Evolutionary conservation across 2,888 invertebrate species (phyloP).

Genomic region (Athrips mouffetella): DNA sequence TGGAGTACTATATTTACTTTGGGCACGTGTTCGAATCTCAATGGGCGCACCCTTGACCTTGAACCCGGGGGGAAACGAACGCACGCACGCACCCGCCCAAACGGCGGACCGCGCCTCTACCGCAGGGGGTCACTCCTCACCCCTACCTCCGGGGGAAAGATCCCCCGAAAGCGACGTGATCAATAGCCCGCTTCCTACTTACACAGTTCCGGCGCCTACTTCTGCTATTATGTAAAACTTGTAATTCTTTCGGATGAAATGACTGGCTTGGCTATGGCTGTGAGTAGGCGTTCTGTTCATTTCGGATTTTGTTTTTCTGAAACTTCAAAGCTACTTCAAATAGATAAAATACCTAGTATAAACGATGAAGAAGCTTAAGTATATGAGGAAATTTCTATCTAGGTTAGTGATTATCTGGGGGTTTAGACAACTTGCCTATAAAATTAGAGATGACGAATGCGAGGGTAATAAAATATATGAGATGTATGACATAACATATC

Average conservation of each 20-base stretch:
- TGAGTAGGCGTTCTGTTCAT: too few species aligned
- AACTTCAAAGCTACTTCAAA: too few species aligned
- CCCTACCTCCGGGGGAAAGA: slow-evolving; percentile 26
- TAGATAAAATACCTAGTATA: too few species aligned
- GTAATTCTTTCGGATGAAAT: neutral
- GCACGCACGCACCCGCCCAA: slow-evolving; percentile 67
- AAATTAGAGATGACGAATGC: too few species aligned
- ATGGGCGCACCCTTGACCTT: slow-evolving; percentile 73
- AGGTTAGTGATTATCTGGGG: too few species aligned
- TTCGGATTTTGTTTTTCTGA: too few species aligned
- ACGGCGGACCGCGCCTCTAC: slow-evolving; percentile 50
- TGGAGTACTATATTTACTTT: slow-evolving; percentile 76
- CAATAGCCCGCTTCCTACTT: slow-evolving; percentile 57
- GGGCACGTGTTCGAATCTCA: slow-evolving; percentile 72
- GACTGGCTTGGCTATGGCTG: neutral
- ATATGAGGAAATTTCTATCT: too few species aligned
- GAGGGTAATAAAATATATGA: too few species aligned
- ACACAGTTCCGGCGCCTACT: slow-evolving; percentile 39
- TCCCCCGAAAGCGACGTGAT: slow-evolving; percentile 40
- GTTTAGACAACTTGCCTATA: too few species aligned
- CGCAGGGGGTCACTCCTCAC: slow-evolving; percentile 27
- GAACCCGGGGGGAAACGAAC: slow-evolving; percentile 64
- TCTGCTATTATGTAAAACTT: slow-evolving; percentile 12
- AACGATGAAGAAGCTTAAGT: too few species aligned
- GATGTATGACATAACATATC: too few species aligned